These are phyloP conservation scores for Malurus splendens DNA, from an alignment of 2,797 vertebrate genomes.

Conservation along the genomic window DNA sequence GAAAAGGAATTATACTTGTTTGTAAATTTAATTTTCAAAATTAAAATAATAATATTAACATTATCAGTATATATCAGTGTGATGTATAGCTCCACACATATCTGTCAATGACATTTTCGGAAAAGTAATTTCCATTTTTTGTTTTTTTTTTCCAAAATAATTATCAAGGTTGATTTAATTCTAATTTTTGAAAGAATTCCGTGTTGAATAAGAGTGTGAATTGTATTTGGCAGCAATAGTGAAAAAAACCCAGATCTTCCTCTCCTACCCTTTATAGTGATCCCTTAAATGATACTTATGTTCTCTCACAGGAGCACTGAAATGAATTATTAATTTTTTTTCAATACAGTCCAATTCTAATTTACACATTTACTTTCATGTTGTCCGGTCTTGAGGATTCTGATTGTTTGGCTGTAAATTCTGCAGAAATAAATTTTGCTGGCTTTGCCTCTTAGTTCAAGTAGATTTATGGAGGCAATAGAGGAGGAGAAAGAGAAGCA, in stretches of 20 bases:
- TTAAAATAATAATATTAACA: background rate
- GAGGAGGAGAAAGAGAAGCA: background rate
- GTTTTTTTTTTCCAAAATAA: background rate
- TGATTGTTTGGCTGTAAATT: constrained; percentile 41
- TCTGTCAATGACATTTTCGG: background rate
- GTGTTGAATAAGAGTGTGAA: constrained; percentile 60
- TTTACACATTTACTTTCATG: constrained; percentile 46
- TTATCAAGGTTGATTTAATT: constrained; percentile 52
- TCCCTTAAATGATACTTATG: constrained; percentile 32
- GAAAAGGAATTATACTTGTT: background rate
- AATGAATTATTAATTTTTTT: constrained; percentile 59
- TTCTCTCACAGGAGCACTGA: constrained; percentile 2
- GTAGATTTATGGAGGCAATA: constrained; percentile 38
- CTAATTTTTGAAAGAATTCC: constrained; percentile 49
- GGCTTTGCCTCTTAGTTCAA: constrained; percentile 11
- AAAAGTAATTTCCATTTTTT: constrained; percentile 32
- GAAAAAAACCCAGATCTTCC: constrained; percentile 2
- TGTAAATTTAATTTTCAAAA: constrained; percentile 34
- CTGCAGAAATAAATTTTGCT: background rate
- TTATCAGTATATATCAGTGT: background rate
- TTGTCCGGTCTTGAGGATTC: constrained; percentile 17
- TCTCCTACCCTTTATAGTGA: constrained; percentile 20
- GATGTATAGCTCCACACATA: background rate
- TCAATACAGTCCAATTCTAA: constrained; percentile 25
- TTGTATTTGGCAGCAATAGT: constrained; percentile 60